These are phyloP conservation scores for Callipepla californica DNA, from an alignment of 2,113 vertebrate genomes.

Conservation along the genomic window DNA sequence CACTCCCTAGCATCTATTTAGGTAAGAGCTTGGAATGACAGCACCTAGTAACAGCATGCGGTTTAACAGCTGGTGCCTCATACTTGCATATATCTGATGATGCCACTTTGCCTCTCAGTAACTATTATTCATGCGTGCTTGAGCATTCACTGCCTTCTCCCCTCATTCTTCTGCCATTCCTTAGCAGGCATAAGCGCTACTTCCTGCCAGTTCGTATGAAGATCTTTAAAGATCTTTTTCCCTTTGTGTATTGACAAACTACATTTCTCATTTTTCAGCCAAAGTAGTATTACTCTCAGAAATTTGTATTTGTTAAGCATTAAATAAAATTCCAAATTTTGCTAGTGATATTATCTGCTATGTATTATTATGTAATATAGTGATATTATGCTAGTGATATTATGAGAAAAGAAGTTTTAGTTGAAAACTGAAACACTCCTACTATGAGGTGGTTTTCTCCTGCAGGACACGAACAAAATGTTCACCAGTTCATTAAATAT, in stretches of 20 bases:
- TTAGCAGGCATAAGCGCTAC: background rate
- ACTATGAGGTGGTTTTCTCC: background rate
- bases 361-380: too few relatives aligned
- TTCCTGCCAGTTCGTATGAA: background rate
- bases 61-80: background rate
- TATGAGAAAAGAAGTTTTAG: background rate
- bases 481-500: background rate
- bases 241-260: background rate
- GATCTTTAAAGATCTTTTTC: background rate
- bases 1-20: background rate
- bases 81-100: background rate
- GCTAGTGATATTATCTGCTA: fast-evolving
- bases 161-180: background rate
- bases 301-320: background rate
- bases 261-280: background rate
- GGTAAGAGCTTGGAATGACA: background rate
- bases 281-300: background rate
- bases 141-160: background rate
- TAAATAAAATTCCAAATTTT: background rate
- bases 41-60: background rate
- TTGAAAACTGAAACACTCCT: background rate
- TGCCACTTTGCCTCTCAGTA: background rate
- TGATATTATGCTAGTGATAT: background rate
- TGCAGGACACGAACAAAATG: background rate
- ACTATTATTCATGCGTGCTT: background rate